Evolutionary conservation across 2,797 vertebrate species (phyloP).

Genomic region (Acrocephalus scirpaceus): DNA sequence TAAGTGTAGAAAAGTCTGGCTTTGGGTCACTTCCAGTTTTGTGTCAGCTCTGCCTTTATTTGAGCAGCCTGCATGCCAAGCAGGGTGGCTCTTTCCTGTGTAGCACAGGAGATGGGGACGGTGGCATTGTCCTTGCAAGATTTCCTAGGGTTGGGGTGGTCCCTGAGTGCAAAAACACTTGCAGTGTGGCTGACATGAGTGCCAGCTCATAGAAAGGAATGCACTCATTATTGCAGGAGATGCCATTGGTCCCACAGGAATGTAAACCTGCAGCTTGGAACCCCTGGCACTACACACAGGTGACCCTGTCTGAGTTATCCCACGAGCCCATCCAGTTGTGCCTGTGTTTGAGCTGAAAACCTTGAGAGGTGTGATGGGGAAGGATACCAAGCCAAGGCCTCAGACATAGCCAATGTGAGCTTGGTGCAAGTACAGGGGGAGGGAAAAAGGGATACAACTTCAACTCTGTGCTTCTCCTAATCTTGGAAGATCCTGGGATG

Average conservation of each 20-base stretch:
- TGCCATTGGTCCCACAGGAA: not conserved
- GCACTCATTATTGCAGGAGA: not conserved
- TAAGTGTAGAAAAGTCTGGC: slow-evolving; percentile 36
- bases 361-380: not conserved
- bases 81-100: fast-evolving
- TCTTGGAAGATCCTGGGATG: fast-evolving
- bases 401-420: fast-evolving
- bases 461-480: not conserved
- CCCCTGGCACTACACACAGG: not conserved
- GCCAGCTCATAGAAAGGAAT: not conserved
- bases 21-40: slow-evolving; percentile 44
- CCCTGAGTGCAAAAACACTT: not conserved
- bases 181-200: fast-evolving
- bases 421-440: not conserved
- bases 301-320: not conserved
- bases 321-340: fast-evolving
- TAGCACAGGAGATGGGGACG: not conserved
- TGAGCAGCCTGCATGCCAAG: not conserved
- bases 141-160: not conserved
- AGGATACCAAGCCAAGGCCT: not conserved
- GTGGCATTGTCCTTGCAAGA: not conserved
- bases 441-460: not conserved
- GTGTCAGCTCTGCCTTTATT: slow-evolving; percentile 20
- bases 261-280: not conserved
- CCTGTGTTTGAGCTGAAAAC: not conserved